A percentile compares a stretch with the other conserved stretches of the same genome.
These are phyloP conservation scores for Drosophila villosipedis DNA, from an alignment of 2,888 invertebrate genomes.

Conservation along the genomic window DNA sequence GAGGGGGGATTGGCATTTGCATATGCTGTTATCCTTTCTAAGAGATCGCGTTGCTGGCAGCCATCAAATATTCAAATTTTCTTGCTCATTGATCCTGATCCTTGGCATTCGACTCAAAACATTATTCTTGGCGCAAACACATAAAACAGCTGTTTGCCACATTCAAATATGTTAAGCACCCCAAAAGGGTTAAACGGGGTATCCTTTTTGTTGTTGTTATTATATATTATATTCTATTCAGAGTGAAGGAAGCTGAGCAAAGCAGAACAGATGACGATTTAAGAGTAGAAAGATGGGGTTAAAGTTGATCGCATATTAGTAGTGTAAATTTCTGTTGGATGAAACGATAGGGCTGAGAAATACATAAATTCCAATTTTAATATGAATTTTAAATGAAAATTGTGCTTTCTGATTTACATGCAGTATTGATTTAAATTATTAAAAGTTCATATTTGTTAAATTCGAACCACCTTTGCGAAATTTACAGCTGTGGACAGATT, in stretches of 20 bases:
- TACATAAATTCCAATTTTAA: no score
- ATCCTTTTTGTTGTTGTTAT: conserved; percentile 15
- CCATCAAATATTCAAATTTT: conserved; percentile 48
- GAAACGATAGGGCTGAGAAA: conserved; percentile 4
- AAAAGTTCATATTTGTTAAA: no score
- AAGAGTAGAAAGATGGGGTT: conserved; percentile 13
- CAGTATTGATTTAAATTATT: no score
- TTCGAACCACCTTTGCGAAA: no score
- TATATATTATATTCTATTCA: not conserved
- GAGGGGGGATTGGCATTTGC: conserved; percentile 31
- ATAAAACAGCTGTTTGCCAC: conserved; percentile 61
- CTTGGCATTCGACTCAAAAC: conserved; percentile 20
- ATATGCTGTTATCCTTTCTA: conserved; percentile 35
- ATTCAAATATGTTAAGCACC: conserved; percentile 11
- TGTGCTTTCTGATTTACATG: no score
- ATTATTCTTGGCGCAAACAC: conserved; percentile 36
- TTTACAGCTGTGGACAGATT: no score
- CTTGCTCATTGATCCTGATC: conserved; percentile 53
- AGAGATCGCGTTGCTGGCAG: conserved; percentile 40
- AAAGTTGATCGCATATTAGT: conserved; percentile 40
- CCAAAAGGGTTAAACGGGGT: conserved; percentile 56
- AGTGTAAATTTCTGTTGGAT: conserved; percentile 20
- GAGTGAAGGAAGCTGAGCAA: conserved; percentile 5
- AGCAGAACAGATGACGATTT: conserved; percentile 21
- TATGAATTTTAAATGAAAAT: no score